These are phyloP conservation scores for Clarias batrachus DNA, from an alignment of 2,113 vertebrate species.

Conservation along the genomic window DNA sequence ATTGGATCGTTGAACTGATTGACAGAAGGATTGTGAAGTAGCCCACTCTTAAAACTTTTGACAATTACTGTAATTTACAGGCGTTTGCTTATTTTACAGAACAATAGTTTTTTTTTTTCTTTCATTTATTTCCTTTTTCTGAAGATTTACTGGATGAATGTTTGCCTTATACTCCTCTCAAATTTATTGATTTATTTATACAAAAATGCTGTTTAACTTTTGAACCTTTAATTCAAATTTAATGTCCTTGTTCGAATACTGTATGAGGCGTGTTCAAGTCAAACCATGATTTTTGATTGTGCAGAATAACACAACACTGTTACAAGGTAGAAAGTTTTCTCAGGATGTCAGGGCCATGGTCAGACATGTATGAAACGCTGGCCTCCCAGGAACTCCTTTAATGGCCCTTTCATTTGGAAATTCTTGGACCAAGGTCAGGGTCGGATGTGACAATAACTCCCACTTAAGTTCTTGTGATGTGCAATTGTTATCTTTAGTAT, in stretches of 20 bases:
- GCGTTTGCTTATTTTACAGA: background rate
- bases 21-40: conserved; percentile 4
- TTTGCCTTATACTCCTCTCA: background rate
- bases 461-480: too few species aligned
- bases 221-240: background rate
- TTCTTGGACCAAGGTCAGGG: too few species aligned
- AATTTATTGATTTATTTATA: background rate
- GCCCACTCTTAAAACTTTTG: background rate
- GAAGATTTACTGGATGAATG: background rate
- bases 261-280: too few species aligned
- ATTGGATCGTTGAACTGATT: conserved; percentile 31
- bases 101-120: background rate
- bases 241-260: background rate
- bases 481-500: too few species aligned
- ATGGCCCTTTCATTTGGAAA: too few species aligned
- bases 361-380: too few species aligned
- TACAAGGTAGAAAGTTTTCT: too few species aligned
- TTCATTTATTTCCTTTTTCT: background rate
- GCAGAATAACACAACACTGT: too few species aligned
- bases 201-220: background rate
- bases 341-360: too few species aligned
- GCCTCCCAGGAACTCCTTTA: too few species aligned
- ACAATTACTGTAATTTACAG: background rate
- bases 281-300: too few species aligned
- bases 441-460: too few species aligned